Base-by-base conservation (phyloP, 2,888 invertebrate species). In the Calameuta filiformis region DNA sequence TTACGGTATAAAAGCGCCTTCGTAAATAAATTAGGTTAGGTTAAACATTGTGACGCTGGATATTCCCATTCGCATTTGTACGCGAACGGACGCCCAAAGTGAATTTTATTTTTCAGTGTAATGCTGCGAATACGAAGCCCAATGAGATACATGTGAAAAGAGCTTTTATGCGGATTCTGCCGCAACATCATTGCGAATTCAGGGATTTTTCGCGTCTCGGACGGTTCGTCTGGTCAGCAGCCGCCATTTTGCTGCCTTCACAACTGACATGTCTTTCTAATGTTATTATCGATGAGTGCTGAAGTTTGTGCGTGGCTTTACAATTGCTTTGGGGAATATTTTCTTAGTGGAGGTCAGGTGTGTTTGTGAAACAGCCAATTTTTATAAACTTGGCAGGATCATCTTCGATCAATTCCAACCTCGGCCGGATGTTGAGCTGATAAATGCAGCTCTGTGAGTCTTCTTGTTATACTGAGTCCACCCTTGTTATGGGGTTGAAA, bases 261-360 rank as follows among this genome's bases (percentile, higher is more conserved):
- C 85, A 88, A 85, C 87, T 88, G 87, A 89, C 88, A 89, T 89
- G 87, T 89, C 89, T 88, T 86, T 89, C 87, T 89, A 88, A 89
- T 89, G 89, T 89, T 89, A 89, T 89, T 89, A 89, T 89, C 89
- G 87, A 88, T 85, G 84, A 69, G 35, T 71, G 73, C 69, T 81
- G 81, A 73, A 83, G 83, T 86, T 85, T 83, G 81, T 83, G 82
- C 81, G 86, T 85, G 82, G 84, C 71, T 34, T 56, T 56, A 23
- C 56, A 56, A 56, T 56, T 56, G 56, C 56, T 56, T 56, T 56
- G 56, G 56, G 56, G 23, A 56, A 56, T 56, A 56, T 56, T 56
- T 23, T 23, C 56, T 56, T 23, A 56, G 56, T 56, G 56, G 56
- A 56, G 23, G 56, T 56, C 56, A 56, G 23, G 23, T 56, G 56